These are phyloP conservation scores for Accipiter virgatus DNA, from an alignment of 2,113 vertebrate species.

Conservation along the genomic window DNA sequence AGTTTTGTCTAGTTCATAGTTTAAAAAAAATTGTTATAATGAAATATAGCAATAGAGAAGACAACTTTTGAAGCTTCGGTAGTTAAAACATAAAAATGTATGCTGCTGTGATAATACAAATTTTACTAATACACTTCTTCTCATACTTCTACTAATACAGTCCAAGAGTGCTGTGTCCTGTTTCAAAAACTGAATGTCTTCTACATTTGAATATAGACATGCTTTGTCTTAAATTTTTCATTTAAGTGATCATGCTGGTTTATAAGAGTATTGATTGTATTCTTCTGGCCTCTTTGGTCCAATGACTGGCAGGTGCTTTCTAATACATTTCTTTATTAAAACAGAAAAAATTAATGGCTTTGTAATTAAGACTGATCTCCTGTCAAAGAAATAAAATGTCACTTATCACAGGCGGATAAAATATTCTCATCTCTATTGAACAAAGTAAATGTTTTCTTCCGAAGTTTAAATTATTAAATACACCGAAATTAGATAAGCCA, in stretches of 20 bases:
- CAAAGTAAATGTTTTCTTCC: slow-evolving; percentile 71
- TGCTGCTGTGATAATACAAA: background rate
- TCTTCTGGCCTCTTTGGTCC: slow-evolving; percentile 11
- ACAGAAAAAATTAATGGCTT: slow-evolving; percentile 59
- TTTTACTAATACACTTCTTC: background rate
- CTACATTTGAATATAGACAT: background rate
- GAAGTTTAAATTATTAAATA: slow-evolving; percentile 86
- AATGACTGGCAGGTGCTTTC: slow-evolving; percentile 42
- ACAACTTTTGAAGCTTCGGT: background rate
- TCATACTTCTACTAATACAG: background rate
- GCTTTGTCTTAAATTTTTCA: slow-evolving; percentile 54
- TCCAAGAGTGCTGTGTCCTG: background rate
- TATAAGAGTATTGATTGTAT: slow-evolving; percentile 51
- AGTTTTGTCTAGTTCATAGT: background rate
- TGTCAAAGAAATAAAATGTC: slow-evolving; percentile 73
- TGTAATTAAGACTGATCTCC: slow-evolving; percentile 70
- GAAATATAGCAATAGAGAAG: background rate
- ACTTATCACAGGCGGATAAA: slow-evolving; percentile 69
- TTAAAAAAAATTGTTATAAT: background rate
- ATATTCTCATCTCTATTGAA: slow-evolving; percentile 74
- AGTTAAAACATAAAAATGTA: background rate
- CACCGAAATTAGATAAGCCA: slow-evolving; percentile 77
- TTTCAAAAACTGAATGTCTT: slow-evolving; percentile 1
- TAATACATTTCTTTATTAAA: slow-evolving; percentile 76
- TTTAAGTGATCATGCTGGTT: slow-evolving; percentile 46